Evolutionary conservation across 2,113 vertebrate species (phyloP).

Genomic region (Bostrychus sinensis): DNA sequence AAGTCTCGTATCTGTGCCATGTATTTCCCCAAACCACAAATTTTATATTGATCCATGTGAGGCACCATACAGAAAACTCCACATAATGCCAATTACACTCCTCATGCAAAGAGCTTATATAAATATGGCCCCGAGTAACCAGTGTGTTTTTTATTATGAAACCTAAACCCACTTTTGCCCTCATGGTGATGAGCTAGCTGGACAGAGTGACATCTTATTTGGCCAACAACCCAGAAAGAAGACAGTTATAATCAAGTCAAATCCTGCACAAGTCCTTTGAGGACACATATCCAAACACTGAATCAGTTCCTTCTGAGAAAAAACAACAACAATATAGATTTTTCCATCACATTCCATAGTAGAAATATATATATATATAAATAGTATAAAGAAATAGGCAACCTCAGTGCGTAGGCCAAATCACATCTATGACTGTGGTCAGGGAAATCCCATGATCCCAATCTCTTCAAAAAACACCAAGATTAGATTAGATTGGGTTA

Average conservation of each 20-base stretch:
- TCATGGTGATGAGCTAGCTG: constrained; percentile 55
- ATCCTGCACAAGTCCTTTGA: constrained; percentile 23
- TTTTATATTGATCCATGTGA: constrained; percentile 17
- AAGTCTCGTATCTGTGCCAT: constrained; percentile 10
- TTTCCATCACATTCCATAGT: constrained; percentile 11
- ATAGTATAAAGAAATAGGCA: constrained; percentile 21
- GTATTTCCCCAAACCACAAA: constrained; percentile 11
- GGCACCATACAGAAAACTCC: constrained; percentile 9
- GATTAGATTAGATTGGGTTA: constrained; percentile 39
- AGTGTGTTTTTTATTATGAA: constrained; percentile 52
- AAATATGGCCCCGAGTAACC: constrained; percentile 46
- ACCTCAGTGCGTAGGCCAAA: constrained; percentile 17
- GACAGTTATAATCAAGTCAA: constrained; percentile 42
- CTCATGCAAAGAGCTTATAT: constrained; percentile 45
- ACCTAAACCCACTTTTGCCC: constrained; percentile 44
- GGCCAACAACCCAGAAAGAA: constrained; percentile 31
- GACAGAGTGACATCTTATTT: constrained; percentile 57
- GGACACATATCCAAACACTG: constrained; percentile 26
- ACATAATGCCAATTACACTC: constrained; percentile 31
- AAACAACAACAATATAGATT: constrained; percentile 14
- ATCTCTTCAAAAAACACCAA: constrained; percentile 28
- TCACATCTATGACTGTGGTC: constrained; percentile 28
- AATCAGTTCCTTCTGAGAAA: constrained; percentile 33
- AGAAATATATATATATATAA: too few species aligned
- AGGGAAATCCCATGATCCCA: constrained; percentile 62